Conservation (phyloP, 2,797 vertebrate genomes). For the Crenichthys baileyi region DNA sequence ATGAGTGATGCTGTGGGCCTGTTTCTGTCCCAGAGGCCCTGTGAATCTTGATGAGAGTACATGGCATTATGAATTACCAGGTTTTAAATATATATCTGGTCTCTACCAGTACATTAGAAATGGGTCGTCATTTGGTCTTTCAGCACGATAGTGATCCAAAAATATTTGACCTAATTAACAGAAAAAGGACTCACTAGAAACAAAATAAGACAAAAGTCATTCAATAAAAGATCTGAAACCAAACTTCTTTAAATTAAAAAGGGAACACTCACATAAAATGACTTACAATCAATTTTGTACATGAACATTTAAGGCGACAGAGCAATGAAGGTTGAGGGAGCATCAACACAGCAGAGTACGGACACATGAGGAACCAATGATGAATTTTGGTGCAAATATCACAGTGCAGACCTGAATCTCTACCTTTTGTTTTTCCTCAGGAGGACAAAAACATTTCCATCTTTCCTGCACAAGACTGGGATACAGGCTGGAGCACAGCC, state of each 20-base stretch:
- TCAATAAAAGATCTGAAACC: constrained; percentile 48
- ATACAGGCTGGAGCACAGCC: constrained; percentile 41
- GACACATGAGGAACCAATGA: constrained; percentile 8
- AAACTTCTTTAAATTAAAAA: constrained; percentile 41
- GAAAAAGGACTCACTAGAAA: background rate
- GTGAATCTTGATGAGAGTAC: background rate
- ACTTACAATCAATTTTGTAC: constrained; percentile 69
- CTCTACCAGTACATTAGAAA: background rate
- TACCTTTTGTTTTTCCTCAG: background rate
- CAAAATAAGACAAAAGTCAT: constrained; percentile 42
- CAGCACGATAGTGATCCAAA: background rate
- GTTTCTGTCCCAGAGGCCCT: background rate
- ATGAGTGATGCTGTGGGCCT: background rate
- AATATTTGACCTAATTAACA: background rate
- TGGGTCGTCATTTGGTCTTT: background rate
- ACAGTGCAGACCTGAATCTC: constrained; percentile 33
- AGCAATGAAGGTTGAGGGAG: constrained; percentile 13
- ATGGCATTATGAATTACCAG: background rate
- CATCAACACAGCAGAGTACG: background rate
- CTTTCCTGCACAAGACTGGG: constrained; percentile 11
- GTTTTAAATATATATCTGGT: background rate
- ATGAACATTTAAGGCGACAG: constrained; percentile 36
- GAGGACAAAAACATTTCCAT: background rate
- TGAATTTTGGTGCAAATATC: constrained; percentile 37
- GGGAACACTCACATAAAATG: constrained; percentile 49